Evolutionary conservation across 2,113 vertebrate species (phyloP), one percentile per base, ranked within the genome.

Genomic region (Canis aureus): DNA sequence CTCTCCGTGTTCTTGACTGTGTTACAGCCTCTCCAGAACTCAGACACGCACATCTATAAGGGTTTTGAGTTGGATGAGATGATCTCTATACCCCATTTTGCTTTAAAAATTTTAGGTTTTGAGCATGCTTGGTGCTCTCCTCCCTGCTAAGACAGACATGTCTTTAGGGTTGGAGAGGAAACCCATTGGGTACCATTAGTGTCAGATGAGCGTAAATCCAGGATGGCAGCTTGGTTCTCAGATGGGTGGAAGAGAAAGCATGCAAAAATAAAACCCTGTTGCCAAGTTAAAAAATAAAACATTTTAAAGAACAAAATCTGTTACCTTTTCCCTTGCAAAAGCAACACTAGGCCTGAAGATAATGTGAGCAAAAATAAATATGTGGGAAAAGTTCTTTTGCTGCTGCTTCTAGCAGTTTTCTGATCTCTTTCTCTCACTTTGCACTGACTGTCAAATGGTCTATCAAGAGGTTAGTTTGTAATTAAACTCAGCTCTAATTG

Each of bases 401-500:
- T 89, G 88, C 84, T 89, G 92, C 86, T 76, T 55, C 80, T 67
- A 67, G 94, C 96, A 95, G 83, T 97, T 97, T 97, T 94, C 95
- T 91, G 83, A 97, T 97, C 96, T 91, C 91, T 95, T 86, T 96
- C 85, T 89, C 83, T 97, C 97, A 97, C 89, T 97, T 97, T 92
- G 60, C 92, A 69, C 94, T 89, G 88, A 96, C 96, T 98, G 95
- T 98, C 97, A 98, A 98, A 97, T 98, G 96, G 90, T 96, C 95
- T 98, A 93, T 96, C 78, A 93, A 97, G 97, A 98, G 97, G 95
- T 98, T 98, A 97, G 96, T 97, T 98, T 97, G 97, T 97, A 98
- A 98, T 98, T 98, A 98, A 97, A 98, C 97, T 97, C 92, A 84
- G 90, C 89, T 98, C 97, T 98, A 98, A 98, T 98, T 98, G 97